Base-by-base conservation (phyloP, 2,113 vertebrate genomes). In the Lonchura striata region DNA sequence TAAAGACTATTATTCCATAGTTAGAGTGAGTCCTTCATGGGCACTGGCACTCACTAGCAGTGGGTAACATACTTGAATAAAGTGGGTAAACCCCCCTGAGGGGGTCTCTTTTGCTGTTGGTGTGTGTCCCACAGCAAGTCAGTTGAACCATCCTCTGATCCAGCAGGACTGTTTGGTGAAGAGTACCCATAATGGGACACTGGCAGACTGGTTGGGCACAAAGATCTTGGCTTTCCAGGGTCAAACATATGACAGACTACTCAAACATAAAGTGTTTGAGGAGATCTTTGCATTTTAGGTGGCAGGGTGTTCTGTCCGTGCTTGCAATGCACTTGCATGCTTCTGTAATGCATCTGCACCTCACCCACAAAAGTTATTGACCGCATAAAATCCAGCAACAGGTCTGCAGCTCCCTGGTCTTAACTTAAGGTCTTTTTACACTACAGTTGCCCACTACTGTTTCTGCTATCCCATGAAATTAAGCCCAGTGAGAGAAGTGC, bases 71-170 rank as follows among this genome's bases (percentile, higher is more conserved):
- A 46, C 27, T 31, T 13, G 23, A 35, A 35, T 21, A 11, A 52
- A 46, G 33, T 13, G 15, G 18, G 54, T 41, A 39, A 39, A 25
- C 10, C 23, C 22, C 28, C 24, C 23, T 33, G 41, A 53, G n/a
- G 10, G 2, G 8, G 6, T 46, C 15, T 69, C 19, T 37, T 15
- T 5, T 7, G 39, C 46, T 53, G 6, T 39, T 53, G 33, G 17
- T 52, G 33, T 68, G 31, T 78, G 23, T 28, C 28, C 47, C 13
- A 46, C 23, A 46, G 20, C 6, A n/a, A 53, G 39, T 4, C 35
- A 5, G 1, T 19, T 1, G 2, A 61, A 53, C 6, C 15, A 15
- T 8, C 3, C 72, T 24, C 28, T 1, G 2, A 69, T 7, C 1
- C 46, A 69, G 28, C 10, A 39, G 39, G 23, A 16, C 8, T 7